Evolutionary conservation across 2,888 invertebrate genomes (phyloP).

Genomic region (Drosophila pseudotalamancana): DNA sequence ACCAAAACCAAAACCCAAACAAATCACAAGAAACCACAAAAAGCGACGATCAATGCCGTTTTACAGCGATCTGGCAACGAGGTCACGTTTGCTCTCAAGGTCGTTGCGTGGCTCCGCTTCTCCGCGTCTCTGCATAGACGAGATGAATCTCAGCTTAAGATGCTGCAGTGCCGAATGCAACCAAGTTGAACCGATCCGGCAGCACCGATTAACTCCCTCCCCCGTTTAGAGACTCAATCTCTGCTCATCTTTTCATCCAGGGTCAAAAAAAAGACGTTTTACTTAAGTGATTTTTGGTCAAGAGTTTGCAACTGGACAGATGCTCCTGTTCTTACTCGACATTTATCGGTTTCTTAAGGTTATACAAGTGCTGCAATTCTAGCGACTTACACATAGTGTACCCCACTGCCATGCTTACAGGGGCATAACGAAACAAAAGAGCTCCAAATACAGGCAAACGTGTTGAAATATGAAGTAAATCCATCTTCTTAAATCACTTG

Average conservation of each 20-base stretch:
- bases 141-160: neutral
- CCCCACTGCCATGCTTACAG: neutral
- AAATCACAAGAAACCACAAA: slow-evolving; percentile 33
- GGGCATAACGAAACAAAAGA: neutral
- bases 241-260: slow-evolving; percentile 30
- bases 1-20: slow-evolving; percentile 13
- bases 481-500: slow-evolving; percentile 52
- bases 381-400: too few relatives aligned
- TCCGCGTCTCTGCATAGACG: slow-evolving; percentile 13
- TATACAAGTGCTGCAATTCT: too few relatives aligned
- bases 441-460: neutral
- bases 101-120: slow-evolving; percentile 56
- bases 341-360: neutral
- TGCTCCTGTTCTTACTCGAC: too few relatives aligned
- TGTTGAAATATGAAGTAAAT: slow-evolving; percentile 21
- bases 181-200: slow-evolving; percentile 58
- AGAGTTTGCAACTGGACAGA: too few relatives aligned
- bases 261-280: too few relatives aligned
- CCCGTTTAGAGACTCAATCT: neutral
- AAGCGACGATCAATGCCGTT: slow-evolving; percentile 30
- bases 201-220: slow-evolving; percentile 1
- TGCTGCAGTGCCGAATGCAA: slow-evolving; percentile 20
- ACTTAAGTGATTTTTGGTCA: too few relatives aligned
- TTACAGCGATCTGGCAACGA: slow-evolving; percentile 54
- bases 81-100: slow-evolving; percentile 62